phyloP scores from a whole-genome alignment of 2,113 vertebrate species.

The Aix galericulata region DNA sequence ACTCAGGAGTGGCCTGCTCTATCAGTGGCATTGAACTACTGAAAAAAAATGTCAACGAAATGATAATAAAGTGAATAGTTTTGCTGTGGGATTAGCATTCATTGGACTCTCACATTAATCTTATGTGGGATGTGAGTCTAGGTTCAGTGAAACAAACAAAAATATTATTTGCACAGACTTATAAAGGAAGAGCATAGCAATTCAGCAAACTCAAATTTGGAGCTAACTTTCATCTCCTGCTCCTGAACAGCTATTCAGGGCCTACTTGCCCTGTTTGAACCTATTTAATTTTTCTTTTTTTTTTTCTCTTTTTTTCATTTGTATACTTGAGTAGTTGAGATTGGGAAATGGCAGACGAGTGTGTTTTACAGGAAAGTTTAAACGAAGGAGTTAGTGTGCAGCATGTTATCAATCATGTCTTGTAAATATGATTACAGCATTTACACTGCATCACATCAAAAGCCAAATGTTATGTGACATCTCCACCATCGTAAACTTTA shows the following conservation, averaged over 20 bases:
- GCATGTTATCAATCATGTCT: constrained; percentile 29
- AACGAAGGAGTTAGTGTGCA: background rate
- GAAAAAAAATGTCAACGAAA: background rate
- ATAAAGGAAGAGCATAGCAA: background rate
- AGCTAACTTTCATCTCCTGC: background rate
- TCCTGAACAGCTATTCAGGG: background rate
- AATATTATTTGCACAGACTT: background rate
- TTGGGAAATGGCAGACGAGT: background rate
- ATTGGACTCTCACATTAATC: background rate
- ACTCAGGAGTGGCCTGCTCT: background rate
- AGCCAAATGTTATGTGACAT: constrained; percentile 18
- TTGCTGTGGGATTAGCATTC: background rate
- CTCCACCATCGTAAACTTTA: background rate
- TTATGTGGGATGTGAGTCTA: background rate
- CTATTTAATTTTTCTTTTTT: background rate
- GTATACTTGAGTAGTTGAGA: background rate
- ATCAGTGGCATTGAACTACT: background rate
- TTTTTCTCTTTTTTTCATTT: background rate
- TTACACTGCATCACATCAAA: constrained; percentile 49
- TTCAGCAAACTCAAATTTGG: background rate
- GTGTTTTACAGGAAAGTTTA: constrained; percentile 11
- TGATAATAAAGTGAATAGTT: background rate
- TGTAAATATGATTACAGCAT: constrained; percentile 37
- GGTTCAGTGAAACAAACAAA: background rate
- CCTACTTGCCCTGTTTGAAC: background rate